Base-by-base conservation (phyloP, 1,140 invertebrate genomes). In the Elysia chlorotica region DNA sequence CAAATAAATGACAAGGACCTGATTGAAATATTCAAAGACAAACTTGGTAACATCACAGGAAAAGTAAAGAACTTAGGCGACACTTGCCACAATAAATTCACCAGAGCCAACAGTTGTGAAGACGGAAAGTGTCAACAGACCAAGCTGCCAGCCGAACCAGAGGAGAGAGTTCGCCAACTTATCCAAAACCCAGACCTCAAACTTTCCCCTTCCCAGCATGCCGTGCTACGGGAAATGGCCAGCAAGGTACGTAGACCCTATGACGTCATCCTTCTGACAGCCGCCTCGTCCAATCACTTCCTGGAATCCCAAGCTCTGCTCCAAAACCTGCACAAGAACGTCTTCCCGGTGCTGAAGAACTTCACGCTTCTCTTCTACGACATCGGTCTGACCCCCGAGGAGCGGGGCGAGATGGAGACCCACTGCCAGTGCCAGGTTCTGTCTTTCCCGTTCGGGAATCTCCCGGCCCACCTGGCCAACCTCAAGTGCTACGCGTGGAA, bases 401-500 rank as follows among this genome's bases (percentile, higher is more conserved):
- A 70, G 25, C 23, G 54, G 21, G 30, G 4, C 4, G n/a, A 33
- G 30, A 57, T 70, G 67, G 23, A 25, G 21, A 70, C 36, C 17
- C 10, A 70, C n/a, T 70, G 67, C 23, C 30, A 33, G 30, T 68
- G 65, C 37, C 25, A 30, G 23, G 65, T 68, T 1, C 1, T 56
- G 14, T 38, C 53, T 48, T 70, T 70, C 38, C 67, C 67, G 2
- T 70, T 70, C 28, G 35, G 59, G 23, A 28, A 57, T 28, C 59
- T 70, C 28, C 54, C 67, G 28, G n/a, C 36, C 21, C 38, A 59
- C 30, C 5, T 35, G n/a, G 36, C 2, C 5, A 31, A 56, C 2
- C 54, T 70, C 5, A 70, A 59, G 25, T 70, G 53, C 59, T 70
- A 70, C n/a, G n/a, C 53, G 2, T 70, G 67, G 67, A 70, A 70